phyloP scores from a whole-genome alignment of 2,113 vertebrate species.

The Tragelaphus strepsiceros region DNA sequence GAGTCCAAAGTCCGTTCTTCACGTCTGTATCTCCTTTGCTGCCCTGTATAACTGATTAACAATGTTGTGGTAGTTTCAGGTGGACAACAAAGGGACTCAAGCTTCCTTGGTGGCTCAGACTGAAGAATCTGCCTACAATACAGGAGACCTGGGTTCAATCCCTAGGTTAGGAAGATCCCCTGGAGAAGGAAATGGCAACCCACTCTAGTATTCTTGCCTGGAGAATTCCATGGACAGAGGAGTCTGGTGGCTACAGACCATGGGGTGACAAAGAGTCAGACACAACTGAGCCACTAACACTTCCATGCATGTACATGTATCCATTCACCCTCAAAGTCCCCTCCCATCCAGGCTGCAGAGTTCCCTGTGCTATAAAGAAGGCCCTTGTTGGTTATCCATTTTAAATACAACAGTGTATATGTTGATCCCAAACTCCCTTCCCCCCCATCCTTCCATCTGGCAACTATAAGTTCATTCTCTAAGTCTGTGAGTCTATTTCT shows the following conservation, averaged over 20 bases:
- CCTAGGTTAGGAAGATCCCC: neutral
- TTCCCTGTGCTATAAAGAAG: neutral
- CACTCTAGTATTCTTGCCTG: neutral
- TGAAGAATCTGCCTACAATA: neutral
- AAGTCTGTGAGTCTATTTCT: neutral
- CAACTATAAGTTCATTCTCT: neutral
- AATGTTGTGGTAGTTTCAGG: neutral
- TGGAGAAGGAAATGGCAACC: neutral
- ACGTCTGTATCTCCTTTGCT: neutral
- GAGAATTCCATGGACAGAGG: neutral
- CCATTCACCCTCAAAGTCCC: neutral
- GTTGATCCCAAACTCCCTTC: neutral
- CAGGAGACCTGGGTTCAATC: neutral
- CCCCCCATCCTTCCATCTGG: accelerated
- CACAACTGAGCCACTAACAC: neutral
- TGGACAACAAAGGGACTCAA: neutral
- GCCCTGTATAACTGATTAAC: neutral
- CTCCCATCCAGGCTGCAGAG: neutral
- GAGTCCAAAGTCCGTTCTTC: neutral
- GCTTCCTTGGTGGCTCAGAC: neutral
- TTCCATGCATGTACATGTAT: neutral
- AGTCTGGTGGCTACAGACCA: neutral
- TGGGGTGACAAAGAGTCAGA: neutral
- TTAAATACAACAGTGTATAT: neutral
- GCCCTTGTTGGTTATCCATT: neutral